Conservation (phyloP, 2,888 invertebrate species). For the Zygogramma bicolorata region DNA sequence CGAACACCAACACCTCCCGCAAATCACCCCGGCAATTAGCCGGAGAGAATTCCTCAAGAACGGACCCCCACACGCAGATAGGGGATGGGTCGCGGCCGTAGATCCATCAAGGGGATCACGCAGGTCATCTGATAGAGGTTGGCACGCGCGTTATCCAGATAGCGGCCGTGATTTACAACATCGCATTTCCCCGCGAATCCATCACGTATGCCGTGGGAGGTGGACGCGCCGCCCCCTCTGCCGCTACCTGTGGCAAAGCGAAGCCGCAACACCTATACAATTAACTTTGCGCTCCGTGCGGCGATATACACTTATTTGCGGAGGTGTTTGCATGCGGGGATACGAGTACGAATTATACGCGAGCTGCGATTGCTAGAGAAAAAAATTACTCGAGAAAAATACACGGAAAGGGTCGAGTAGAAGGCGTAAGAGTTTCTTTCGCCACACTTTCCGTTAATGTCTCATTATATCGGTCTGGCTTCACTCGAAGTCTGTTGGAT, state of each 20-base stretch:
- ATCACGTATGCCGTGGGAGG: constrained; percentile 55
- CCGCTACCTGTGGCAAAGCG: constrained; percentile 40
- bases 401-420: too few relatives aligned
- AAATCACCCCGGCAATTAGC: constrained; percentile 39
- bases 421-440: too few relatives aligned
- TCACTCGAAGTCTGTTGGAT: too few relatives aligned
- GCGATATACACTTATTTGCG: constrained; percentile 33
- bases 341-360: neutral
- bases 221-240: constrained; percentile 1
- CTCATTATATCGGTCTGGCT: too few relatives aligned
- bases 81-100: constrained; percentile 48
- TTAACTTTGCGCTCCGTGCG: constrained; percentile 37
- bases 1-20: neutral
- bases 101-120: constrained; percentile 63
- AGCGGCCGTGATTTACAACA: constrained; percentile 62
- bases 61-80: constrained; percentile 22
- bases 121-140: constrained; percentile 65
- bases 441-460: too few relatives aligned
- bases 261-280: constrained; percentile 44
- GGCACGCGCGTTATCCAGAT: constrained; percentile 63
- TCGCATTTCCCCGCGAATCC: constrained; percentile 62
- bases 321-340: constrained; percentile 35
- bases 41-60: constrained; percentile 40
- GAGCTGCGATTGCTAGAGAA: too few relatives aligned
- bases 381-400: too few relatives aligned